Conservation (phyloP, 1,140 invertebrate species). For the Drosophila chauvacae region DNA sequence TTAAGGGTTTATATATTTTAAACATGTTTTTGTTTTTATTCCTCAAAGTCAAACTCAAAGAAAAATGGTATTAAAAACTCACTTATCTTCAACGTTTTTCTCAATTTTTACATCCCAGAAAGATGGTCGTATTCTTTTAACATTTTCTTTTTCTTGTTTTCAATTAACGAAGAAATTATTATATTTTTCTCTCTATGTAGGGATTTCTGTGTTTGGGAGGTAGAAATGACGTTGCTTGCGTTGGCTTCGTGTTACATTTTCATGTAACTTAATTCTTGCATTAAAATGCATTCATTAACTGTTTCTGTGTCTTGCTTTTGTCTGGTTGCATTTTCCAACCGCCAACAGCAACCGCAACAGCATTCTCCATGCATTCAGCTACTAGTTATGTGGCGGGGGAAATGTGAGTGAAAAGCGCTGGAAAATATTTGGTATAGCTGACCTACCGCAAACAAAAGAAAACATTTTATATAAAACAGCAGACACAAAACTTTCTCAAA, state of each 20-base stretch:
- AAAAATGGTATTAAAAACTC: too few species aligned
- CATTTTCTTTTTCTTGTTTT: too few species aligned
- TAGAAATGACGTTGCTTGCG: constrained; percentile 40
- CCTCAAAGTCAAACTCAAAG: too few species aligned
- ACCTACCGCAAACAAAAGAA: constrained; percentile 57
- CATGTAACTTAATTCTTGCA: constrained; percentile 80
- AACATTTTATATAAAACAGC: constrained; percentile 18
- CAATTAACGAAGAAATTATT: too few species aligned
- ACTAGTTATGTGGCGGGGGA: not conserved
- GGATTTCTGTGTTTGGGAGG: constrained; percentile 54
- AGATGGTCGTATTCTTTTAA: too few species aligned
- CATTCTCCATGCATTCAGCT: constrained; percentile 4
- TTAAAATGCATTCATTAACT: constrained; percentile 80
- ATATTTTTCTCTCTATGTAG: not conserved
- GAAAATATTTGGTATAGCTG: constrained; percentile 66
- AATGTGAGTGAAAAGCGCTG: constrained; percentile 26
- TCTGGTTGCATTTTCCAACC: constrained; percentile 29
- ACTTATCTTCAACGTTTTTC: too few species aligned
- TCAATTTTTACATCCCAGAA: too few species aligned
- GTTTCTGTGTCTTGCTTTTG: constrained; percentile 42
- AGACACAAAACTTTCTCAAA: constrained; percentile 61
- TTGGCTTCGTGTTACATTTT: constrained; percentile 68
- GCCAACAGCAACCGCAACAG: constrained; percentile 53
- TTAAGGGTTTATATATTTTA: too few species aligned
- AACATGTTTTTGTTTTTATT: too few species aligned